These are phyloP conservation scores for Oryzias curvinotus DNA, from an alignment of 2,113 vertebrate genomes.

Conservation along the genomic window DNA sequence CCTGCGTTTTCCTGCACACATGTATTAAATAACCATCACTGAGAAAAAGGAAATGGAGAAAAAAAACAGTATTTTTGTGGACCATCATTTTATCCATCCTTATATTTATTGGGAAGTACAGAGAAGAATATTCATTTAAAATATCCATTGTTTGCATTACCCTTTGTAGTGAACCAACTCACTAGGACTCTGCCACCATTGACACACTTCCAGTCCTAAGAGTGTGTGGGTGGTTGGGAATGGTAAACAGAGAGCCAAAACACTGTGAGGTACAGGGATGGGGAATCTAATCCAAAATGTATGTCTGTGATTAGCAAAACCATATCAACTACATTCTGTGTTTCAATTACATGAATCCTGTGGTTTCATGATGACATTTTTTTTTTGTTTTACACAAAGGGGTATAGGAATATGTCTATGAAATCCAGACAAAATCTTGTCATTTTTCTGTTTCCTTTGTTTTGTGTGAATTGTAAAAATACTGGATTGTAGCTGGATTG, in stretches of 20 bases:
- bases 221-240: not conserved
- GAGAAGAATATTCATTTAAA: not conserved
- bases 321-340: not conserved
- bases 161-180: not conserved
- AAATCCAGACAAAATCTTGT: too few relatives aligned
- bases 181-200: not conserved
- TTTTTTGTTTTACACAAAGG: too few relatives aligned
- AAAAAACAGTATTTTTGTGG: not conserved
- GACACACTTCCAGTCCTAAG: not conserved
- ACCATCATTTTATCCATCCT: not conserved
- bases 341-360: not conserved
- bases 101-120: not conserved
- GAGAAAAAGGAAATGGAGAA: not conserved
- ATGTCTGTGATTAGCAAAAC: too few relatives aligned
- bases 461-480: too few relatives aligned
- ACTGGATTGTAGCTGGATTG: too few relatives aligned
- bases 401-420: too few relatives aligned
- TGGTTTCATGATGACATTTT: not conserved
- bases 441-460: too few relatives aligned
- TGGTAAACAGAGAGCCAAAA: not conserved
- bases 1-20: not conserved
- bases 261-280: not conserved
- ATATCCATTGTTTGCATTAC: not conserved
- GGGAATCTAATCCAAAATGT: too few relatives aligned
- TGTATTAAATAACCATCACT: not conserved